Conservation (phyloP, 2,888 invertebrate genomes). For the Pristionchus entomophagus region DNA sequence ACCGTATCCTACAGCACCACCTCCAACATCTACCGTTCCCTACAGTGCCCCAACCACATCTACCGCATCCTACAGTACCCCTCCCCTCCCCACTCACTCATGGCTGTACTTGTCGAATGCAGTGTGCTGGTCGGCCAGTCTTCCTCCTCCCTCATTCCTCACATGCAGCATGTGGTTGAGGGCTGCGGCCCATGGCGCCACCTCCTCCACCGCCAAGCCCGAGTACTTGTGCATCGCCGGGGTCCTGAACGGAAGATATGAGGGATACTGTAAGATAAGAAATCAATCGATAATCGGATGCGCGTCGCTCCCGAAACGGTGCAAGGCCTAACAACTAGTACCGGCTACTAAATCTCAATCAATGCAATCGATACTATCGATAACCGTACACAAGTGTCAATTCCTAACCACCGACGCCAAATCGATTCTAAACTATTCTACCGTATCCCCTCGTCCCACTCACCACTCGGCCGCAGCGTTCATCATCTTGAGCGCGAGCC, state of each 20-base stretch:
- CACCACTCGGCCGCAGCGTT: slow-evolving; percentile 60
- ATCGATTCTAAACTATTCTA: too few relatives aligned
- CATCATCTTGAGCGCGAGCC: slow-evolving; percentile 88
- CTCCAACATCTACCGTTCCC: not conserved
- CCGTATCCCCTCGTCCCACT: too few relatives aligned
- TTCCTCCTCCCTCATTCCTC: slow-evolving; percentile 38
- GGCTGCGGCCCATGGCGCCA: slow-evolving; percentile 64
- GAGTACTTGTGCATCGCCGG: slow-evolving; percentile 70
- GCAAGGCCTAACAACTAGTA: too few relatives aligned
- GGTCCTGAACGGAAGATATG: slow-evolving; percentile 53
- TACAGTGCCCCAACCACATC: not conserved
- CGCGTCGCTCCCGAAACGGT: not conserved
- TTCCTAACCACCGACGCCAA: too few relatives aligned
- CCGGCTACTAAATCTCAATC: too few relatives aligned
- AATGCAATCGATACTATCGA: too few relatives aligned
- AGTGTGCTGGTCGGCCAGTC: slow-evolving; percentile 53
- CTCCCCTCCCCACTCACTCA: slow-evolving; percentile 57
- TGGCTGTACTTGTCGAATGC: slow-evolving; percentile 70
- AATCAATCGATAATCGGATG: not conserved
- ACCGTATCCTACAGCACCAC: not conserved
- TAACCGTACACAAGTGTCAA: too few relatives aligned
- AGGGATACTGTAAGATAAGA: not conserved
- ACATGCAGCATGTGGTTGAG: slow-evolving; percentile 69
- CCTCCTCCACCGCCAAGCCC: slow-evolving; percentile 62
- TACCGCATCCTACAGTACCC: not conserved